Percentiles rank a stretch among this genome's conserved stretches.
These are phyloP conservation scores for Nemapogon koenigi DNA, from an alignment of 2,888 invertebrate species.

Conservation along the genomic window DNA sequence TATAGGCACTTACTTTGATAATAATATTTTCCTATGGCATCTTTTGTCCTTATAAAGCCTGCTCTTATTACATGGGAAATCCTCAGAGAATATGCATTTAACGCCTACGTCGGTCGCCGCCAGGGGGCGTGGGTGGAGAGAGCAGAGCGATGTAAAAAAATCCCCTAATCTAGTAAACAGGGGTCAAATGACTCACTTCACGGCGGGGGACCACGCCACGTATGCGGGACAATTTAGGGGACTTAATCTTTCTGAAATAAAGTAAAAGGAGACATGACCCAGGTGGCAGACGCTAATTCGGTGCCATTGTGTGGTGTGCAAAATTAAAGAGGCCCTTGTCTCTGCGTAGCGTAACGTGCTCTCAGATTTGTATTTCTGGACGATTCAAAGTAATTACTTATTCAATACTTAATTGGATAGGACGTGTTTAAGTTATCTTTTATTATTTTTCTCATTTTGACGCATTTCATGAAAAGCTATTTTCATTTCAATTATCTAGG, in stretches of 20 bases:
- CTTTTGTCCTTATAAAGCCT: conserved; percentile 25
- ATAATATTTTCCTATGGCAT: too few species aligned
- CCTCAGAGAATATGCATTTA: conserved; percentile 21
- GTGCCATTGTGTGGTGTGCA: conserved; percentile 26
- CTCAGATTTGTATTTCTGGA: too few species aligned
- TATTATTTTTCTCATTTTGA: too few species aligned
- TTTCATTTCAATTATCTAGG: too few species aligned
- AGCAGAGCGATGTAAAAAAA: conserved; percentile 52
- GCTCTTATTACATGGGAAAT: conserved; percentile 30
- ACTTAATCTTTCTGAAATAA: conserved; percentile 62
- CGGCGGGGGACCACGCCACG: conserved; percentile 40
- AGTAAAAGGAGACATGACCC: conserved; percentile 63
- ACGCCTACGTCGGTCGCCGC: conserved; percentile 34
- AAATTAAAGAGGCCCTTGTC: conserved; percentile 47
- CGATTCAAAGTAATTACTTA: too few species aligned
- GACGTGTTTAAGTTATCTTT: too few species aligned
- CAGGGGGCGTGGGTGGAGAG: conserved; percentile 32
- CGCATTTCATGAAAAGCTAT: too few species aligned
- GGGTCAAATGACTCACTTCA: conserved; percentile 61
- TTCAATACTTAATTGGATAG: too few species aligned
- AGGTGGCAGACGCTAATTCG: conserved; percentile 40
- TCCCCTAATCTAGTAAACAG: conserved; percentile 63
- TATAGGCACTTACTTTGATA: too few species aligned
- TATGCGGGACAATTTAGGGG: conserved; percentile 45
- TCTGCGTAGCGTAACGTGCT: conserved; percentile 43